These are phyloP conservation scores for Acyrthosiphon pisum DNA, from an alignment of 1,140 invertebrate genomes.

Conservation along the genomic window DNA sequence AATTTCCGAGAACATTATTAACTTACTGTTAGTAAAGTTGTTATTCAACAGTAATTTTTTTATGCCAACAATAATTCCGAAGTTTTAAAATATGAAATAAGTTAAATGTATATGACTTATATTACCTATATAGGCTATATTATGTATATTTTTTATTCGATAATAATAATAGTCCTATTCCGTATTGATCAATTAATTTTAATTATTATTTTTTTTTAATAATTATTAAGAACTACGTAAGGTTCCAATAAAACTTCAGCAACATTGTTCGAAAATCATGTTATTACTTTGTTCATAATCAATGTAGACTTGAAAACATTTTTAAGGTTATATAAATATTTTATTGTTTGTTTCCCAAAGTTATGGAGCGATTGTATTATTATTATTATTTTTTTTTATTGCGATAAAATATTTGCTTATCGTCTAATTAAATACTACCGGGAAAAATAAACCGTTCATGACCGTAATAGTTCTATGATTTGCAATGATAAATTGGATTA, in stretches of 20 bases:
- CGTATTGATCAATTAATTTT: neutral
- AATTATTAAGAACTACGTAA: neutral
- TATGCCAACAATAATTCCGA: neutral
- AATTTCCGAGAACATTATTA: neutral
- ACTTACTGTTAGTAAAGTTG: neutral
- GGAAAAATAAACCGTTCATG: neutral
- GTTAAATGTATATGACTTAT: neutral
- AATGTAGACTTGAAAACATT: neutral
- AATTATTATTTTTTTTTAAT: neutral
- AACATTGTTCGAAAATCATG: neutral
- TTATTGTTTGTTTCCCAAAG: neutral
- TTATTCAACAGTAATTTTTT: neutral
- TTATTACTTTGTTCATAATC: neutral
- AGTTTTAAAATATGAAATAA: neutral
- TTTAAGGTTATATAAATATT: neutral
- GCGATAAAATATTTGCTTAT: slow-evolving; percentile 2
- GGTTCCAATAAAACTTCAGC: neutral
- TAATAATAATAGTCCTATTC: neutral
- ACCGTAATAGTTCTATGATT: neutral
- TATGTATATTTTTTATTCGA: neutral
- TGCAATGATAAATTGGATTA: neutral
- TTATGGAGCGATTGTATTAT: neutral
- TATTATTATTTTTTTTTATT: neutral
- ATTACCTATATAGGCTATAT: neutral
- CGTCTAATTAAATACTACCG: neutral